Conservation (phyloP, 2,888 invertebrate species). For the Fissipunctia ypsillon region DNA sequence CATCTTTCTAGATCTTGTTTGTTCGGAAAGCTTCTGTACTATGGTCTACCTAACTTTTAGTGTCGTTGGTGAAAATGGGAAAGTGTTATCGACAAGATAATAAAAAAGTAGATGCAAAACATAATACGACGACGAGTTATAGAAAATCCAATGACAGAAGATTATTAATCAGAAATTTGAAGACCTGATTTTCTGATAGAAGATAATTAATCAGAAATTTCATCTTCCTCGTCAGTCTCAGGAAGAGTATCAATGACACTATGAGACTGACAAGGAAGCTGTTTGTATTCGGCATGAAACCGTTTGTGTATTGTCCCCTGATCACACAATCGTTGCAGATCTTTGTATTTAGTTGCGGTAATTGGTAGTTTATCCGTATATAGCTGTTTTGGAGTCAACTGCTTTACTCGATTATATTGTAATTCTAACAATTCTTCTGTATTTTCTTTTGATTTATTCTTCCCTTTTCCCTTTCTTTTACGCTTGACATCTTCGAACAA, state of each 20-base stretch:
- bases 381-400: slow-evolving; percentile 9
- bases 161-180: too few relatives aligned
- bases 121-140: too few relatives aligned
- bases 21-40: slow-evolving; percentile 22
- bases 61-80: slow-evolving; percentile 22
- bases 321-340: slow-evolving; percentile 23
- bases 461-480: slow-evolving; percentile 35
- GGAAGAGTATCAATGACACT: slow-evolving; percentile 16
- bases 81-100: slow-evolving; percentile 20
- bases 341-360: slow-evolving; percentile 21
- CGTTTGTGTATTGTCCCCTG: slow-evolving; percentile 16
- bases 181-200: slow-evolving; percentile 22
- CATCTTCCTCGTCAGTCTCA: slow-evolving; percentile 31
- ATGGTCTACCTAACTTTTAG: slow-evolving; percentile 23
- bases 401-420: slow-evolving; percentile 27
- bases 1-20: slow-evolving; percentile 20
- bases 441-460: slow-evolving; percentile 5
- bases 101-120: too few relatives aligned
- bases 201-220: slow-evolving; percentile 19
- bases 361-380: slow-evolving; percentile 20
- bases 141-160: too few relatives aligned
- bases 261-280: slow-evolving; percentile 19
- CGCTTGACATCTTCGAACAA: slow-evolving; percentile 30
- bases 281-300: slow-evolving; percentile 22
- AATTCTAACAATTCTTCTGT: slow-evolving; percentile 27